These are phyloP conservation scores for Pachypeltis micranthus DNA, from an alignment of 1,140 invertebrate species.

Conservation along the genomic window DNA sequence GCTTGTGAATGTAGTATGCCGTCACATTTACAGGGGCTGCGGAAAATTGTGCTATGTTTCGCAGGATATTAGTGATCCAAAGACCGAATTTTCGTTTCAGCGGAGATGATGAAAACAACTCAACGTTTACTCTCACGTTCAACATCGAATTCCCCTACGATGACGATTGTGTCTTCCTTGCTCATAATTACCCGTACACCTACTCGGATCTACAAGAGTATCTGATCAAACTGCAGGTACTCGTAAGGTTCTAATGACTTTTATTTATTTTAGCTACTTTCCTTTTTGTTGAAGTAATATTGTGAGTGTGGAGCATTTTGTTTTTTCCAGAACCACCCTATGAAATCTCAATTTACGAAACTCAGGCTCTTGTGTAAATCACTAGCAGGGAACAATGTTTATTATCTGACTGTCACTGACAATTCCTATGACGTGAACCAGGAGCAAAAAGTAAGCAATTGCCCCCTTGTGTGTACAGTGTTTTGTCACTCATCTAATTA, in stretches of 20 bases:
- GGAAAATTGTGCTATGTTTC: too few species aligned
- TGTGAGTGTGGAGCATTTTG: neutral
- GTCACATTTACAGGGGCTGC: too few species aligned
- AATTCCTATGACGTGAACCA: slow-evolving; percentile 26
- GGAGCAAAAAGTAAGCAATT: slow-evolving; percentile 15
- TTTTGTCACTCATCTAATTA: too few species aligned
- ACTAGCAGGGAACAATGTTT: slow-evolving; percentile 80
- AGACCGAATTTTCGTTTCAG: too few species aligned
- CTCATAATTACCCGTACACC: slow-evolving; percentile 94
- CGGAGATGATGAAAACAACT: slow-evolving; percentile 46
- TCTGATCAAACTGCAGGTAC: slow-evolving; percentile 36
- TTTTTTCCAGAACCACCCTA: slow-evolving; percentile 50
- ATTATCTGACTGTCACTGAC: slow-evolving; percentile 75
- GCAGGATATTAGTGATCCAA: too few species aligned
- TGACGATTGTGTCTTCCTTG: slow-evolving; percentile 84
- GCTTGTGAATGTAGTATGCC: too few species aligned
- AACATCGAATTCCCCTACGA: slow-evolving; percentile 83
- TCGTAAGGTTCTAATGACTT: neutral
- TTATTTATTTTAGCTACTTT: slow-evolving; percentile 15
- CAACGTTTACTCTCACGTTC: slow-evolving; percentile 77
- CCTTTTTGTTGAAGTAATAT: too few species aligned
- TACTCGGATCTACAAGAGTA: slow-evolving; percentile 68
- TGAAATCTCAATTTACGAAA: slow-evolving; percentile 68
- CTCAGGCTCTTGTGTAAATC: slow-evolving; percentile 70
- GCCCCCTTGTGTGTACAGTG: too few species aligned